Percentiles rank a stretch among this genome's conserved stretches.
These are phyloP conservation scores for Stichodactyla helianthus DNA, from an alignment of 64 coral and sea anemone genomes.

Conservation along the genomic window DNA sequence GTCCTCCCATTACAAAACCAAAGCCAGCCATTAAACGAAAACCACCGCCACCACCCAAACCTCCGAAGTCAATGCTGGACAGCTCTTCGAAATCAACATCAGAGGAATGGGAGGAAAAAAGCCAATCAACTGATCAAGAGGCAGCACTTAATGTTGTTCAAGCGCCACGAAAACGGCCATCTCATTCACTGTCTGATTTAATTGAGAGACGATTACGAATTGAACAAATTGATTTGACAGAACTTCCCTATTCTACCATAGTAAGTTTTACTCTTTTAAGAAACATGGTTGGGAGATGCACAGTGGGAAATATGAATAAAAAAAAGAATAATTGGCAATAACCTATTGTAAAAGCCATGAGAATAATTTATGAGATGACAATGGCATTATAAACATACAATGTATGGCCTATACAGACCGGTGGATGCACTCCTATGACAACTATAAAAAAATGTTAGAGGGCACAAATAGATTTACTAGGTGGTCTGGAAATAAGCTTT, in stretches of 20 bases:
- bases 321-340: too few species aligned
- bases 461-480: too few species aligned
- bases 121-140: neutral
- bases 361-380: too few species aligned
- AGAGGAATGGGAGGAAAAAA: neutral
- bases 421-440: too few species aligned
- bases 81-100: neutral
- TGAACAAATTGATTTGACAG: slow-evolving; percentile 85
- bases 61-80: neutral
- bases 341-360: too few species aligned
- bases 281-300: neutral
- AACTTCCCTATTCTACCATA: slow-evolving; percentile 62
- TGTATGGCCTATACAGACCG: too few species aligned
- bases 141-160: slow-evolving; percentile 6
- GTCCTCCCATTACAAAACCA: slow-evolving; percentile 2
- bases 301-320: too few species aligned
- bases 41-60: slow-evolving; percentile 16
- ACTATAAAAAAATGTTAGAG: too few species aligned
- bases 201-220: slow-evolving; percentile 79
- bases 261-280: slow-evolving; percentile 37
- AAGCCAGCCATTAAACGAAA: slow-evolving; percentile 2
- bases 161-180: slow-evolving; percentile 45
- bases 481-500: too few species aligned
- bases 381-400: too few species aligned
- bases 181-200: slow-evolving; percentile 77